Evolutionary conservation across 2,797 vertebrate species (phyloP), one percentile per base, ranked within the genome.

Genomic region (Benthosema pterotum): DNA sequence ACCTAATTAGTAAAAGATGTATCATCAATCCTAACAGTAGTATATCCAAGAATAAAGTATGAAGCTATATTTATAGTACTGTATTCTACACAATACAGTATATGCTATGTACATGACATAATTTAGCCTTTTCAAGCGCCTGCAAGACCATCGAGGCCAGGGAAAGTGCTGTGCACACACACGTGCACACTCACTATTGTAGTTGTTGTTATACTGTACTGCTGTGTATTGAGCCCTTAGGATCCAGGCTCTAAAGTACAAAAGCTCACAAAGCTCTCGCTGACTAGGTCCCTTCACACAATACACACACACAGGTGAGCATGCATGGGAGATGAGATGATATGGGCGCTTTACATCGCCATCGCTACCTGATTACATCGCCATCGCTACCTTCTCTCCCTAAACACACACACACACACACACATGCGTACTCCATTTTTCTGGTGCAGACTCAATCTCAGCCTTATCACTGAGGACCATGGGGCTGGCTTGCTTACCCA

Each of bases 361-460:
- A 25, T 25, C 1, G 60, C 74, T 82, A 84, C 69, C 73, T 78
- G 85, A 87, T 85, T 84, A 86, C 65, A 67, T 79, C 74, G 52
- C 60, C 76, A 25, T 25, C 1, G 60, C 74, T 82, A 78, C 85
- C 81, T 88, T 82, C 74, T 46, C 14, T 46, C 13, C n/a, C 45
- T 2, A 38, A n/a, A 60, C 38, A 62, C 52, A 63, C 46, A 43
- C 28, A 48, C 28, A 25, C 48, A 53, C 53, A 48, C 50, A 2
- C 69, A 79, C 57, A 79, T 42, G 64, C 60, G 65, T 75, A 74
- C 76, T 64, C 28, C 32, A 38, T 38, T 38, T 38, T 38, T 38
- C 78, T 75, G 78, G 72, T 64, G 72, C 79, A 88, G 88, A 83
- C 81, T 86, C 82, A 78, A 83, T 87, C 86, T 82, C 70, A 60